Conservation (phyloP, 2,113 vertebrate species). For the Perca schrenkii region DNA sequence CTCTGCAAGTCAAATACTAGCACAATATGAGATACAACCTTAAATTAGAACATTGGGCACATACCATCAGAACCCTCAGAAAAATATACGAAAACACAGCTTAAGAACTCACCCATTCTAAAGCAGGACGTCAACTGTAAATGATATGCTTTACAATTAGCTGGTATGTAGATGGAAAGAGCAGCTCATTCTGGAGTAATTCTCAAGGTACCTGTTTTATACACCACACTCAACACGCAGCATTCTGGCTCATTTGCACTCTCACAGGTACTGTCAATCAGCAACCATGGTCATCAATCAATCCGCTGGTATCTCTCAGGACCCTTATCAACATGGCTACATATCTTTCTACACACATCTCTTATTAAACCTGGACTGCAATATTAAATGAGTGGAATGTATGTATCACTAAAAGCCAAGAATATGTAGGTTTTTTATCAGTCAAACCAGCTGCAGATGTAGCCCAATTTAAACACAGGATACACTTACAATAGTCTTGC, state of each 20-base stretch:
- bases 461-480: constrained; percentile 12
- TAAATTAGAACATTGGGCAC: no score
- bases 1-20: rapidly evolving
- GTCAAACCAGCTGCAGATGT: constrained; percentile 14
- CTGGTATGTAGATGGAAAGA: no score
- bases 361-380: not conserved
- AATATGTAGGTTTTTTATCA: constrained; percentile 7
- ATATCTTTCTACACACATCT: not conserved
- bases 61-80: no score
- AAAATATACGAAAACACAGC: not conserved
- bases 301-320: constrained; percentile 16
- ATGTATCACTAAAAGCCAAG: not conserved
- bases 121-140: not conserved
- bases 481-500: constrained; percentile 1
- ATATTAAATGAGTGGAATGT: not conserved
- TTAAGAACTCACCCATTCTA: constrained; percentile 51
- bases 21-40: not conserved
- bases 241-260: not conserved
- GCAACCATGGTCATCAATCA: constrained; percentile 49
- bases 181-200: not conserved
- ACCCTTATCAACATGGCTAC: not conserved
- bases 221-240: not conserved
- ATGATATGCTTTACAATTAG: not conserved
- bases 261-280: constrained; percentile 62
- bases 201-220: constrained; percentile 34